A percentile compares a stretch with the other conserved stretches of the same genome.
phyloP scores from a whole-genome alignment of 1,140 invertebrate genomes.

The Aphidius gifuensis region DNA sequence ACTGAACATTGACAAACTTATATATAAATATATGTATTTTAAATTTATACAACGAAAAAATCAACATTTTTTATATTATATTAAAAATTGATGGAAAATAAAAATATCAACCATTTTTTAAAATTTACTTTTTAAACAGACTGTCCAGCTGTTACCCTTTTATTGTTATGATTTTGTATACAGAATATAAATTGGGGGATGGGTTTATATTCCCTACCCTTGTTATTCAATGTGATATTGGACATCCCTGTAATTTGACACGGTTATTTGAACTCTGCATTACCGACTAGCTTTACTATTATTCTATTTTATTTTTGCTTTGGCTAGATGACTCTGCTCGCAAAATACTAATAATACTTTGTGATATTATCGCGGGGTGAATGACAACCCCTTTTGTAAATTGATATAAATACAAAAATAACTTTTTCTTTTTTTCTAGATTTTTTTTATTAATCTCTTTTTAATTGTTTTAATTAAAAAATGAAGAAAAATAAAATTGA shows the following conservation, averaged over 20 bases:
- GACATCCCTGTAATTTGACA: slow-evolving; percentile 36
- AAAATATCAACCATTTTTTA: neutral
- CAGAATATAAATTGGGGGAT: neutral
- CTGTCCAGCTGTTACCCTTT: neutral
- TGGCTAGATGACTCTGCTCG: slow-evolving; percentile 43
- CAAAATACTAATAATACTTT: slow-evolving; percentile 31
- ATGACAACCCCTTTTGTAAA: too few species aligned
- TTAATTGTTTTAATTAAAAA: too few species aligned
- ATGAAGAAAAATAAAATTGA: too few species aligned
- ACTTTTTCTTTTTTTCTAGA: too few species aligned
- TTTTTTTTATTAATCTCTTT: too few species aligned
- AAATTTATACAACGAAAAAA: too few species aligned
- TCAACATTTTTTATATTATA: too few species aligned
- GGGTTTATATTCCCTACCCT: neutral
- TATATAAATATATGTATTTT: too few species aligned
- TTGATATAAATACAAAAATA: too few species aligned
- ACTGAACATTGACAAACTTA: too few species aligned
- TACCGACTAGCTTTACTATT: slow-evolving; percentile 40
- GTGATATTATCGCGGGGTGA: too few species aligned
- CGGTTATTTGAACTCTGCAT: slow-evolving; percentile 35
- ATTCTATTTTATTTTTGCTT: slow-evolving; percentile 14
- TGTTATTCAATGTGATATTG: slow-evolving; percentile 20
- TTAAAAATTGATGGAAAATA: too few species aligned
- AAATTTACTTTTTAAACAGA: slow-evolving; percentile 1
- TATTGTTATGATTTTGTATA: neutral